These are phyloP conservation scores for Myxocyprinus asiaticus DNA, from an alignment of 2,113 vertebrate species.

Conservation along the genomic window DNA sequence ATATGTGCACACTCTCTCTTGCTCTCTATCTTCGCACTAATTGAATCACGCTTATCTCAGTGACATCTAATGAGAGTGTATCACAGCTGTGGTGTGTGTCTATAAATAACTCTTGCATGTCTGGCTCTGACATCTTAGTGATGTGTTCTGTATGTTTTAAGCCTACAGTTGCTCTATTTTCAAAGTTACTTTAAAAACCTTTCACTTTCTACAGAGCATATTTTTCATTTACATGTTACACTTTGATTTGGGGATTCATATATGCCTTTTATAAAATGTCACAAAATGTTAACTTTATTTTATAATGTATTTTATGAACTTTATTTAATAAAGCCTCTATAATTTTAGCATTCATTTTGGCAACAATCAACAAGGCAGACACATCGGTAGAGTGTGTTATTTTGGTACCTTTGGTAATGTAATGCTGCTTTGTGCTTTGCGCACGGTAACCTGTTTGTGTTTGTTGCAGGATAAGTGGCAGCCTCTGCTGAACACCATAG, in stretches of 20 bases:
- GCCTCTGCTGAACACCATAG: constrained; percentile 85
- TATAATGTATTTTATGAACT: not conserved
- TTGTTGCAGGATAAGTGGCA: constrained; percentile 89
- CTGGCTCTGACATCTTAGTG: not conserved
- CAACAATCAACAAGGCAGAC: no score
- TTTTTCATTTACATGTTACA: not conserved
- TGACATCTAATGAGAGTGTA: not conserved
- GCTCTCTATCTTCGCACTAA: not conserved
- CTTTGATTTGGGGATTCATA: no score
- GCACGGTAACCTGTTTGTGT: not conserved
- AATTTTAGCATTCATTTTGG: no score
- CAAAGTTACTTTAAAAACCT: not conserved
- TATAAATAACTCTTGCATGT: constrained; percentile 11
- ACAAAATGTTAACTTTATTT: not conserved
- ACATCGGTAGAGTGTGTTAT: no score
- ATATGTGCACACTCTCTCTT: not conserved
- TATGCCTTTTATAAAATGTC: no score
- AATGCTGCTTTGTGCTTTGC: no score
- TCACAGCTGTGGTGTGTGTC: not conserved
- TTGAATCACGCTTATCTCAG: not conserved
- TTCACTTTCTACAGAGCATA: not conserved
- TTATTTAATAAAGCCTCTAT: no score
- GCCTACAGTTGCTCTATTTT: not conserved
- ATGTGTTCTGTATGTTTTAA: not conserved
- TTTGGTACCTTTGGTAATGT: no score